Percentiles rank a stretch among this genome's conserved stretches.
These are phyloP conservation scores for Neuroterus valhalla DNA, from an alignment of 1,140 invertebrate genomes.

Conservation along the genomic window DNA sequence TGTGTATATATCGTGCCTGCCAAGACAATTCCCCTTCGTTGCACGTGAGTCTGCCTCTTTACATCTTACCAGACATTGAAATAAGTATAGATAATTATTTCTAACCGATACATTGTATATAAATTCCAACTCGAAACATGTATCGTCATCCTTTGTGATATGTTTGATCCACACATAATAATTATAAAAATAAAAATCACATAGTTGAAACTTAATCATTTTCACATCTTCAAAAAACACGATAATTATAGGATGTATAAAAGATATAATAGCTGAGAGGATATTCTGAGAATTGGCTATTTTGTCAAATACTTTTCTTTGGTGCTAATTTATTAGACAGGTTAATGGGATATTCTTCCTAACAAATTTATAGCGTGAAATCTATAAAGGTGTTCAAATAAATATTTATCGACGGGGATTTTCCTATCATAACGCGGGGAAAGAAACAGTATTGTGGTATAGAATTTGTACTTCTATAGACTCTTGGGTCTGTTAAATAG, in stretches of 20 bases:
- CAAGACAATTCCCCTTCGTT: conserved; percentile 40
- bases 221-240: too few relatives aligned
- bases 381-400: conserved; percentile 15
- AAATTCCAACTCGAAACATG: conserved; percentile 12
- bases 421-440: not conserved
- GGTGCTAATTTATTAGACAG: conserved; percentile 21
- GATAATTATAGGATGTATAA: too few relatives aligned
- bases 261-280: too few relatives aligned
- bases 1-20: conserved; percentile 60
- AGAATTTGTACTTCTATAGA: not conserved
- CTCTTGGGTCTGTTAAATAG: too few relatives aligned
- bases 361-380: conserved; percentile 19
- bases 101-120: not conserved
- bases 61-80: conserved; percentile 13
- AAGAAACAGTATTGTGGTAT: not conserved
- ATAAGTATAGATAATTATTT: conserved; percentile 10
- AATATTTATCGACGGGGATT: conserved; percentile 20
- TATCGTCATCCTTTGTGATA: not conserved
- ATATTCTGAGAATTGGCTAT: not conserved
- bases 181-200: too few relatives aligned
- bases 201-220: too few relatives aligned
- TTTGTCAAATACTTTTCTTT: not conserved
- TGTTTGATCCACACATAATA: too few relatives aligned
- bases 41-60: conserved; percentile 26
- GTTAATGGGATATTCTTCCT: not conserved